A percentile compares a stretch with the other conserved stretches of the same genome.
These are phyloP conservation scores for Bufo gargarizans DNA, from an alignment of 2,113 vertebrate species.

Conservation along the genomic window DNA sequence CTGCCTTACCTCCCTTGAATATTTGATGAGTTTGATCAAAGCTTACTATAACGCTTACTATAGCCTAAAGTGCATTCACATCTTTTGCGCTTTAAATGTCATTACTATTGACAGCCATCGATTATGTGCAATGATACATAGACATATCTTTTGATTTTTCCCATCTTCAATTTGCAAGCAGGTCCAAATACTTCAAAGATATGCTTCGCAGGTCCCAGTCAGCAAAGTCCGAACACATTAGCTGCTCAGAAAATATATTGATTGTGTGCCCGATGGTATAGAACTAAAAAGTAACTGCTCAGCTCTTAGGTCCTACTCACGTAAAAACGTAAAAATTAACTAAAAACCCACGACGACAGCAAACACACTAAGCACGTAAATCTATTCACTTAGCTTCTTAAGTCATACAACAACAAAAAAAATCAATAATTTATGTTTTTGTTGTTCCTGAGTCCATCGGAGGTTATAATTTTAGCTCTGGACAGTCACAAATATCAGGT, in stretches of 20 bases:
- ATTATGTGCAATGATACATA: constrained; percentile 66
- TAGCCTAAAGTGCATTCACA: constrained; percentile 68
- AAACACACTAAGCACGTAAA: constrained; percentile 14
- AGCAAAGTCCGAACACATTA: constrained; percentile 51
- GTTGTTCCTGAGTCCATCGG: constrained; percentile 9
- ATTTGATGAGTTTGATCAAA: constrained; percentile 74
- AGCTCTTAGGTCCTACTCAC: constrained; percentile 42
- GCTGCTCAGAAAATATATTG: constrained; percentile 52
- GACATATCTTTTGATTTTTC: constrained; percentile 57
- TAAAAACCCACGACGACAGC: constrained; percentile 9
- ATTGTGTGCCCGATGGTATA: not conserved
- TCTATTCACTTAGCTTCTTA: constrained; percentile 27
- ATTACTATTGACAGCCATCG: constrained; percentile 72
- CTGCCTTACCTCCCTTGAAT: constrained; percentile 72
- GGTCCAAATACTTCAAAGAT: constrained; percentile 32
- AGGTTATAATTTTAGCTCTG: constrained; percentile 53
- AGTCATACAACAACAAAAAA: constrained; percentile 11
- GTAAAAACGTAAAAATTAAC: constrained; percentile 5
- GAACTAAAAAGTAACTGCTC: constrained; percentile 20
- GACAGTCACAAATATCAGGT: constrained; percentile 50
- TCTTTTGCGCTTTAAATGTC: constrained; percentile 70
- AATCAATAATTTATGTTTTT: constrained; percentile 42
- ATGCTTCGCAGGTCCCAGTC: not conserved
- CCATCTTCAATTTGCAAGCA: constrained; percentile 36
- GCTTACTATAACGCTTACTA: constrained; percentile 64